These are phyloP conservation scores for Pteropus alecto DNA, from an alignment of 2,113 vertebrate species.

Conservation along the genomic window DNA sequence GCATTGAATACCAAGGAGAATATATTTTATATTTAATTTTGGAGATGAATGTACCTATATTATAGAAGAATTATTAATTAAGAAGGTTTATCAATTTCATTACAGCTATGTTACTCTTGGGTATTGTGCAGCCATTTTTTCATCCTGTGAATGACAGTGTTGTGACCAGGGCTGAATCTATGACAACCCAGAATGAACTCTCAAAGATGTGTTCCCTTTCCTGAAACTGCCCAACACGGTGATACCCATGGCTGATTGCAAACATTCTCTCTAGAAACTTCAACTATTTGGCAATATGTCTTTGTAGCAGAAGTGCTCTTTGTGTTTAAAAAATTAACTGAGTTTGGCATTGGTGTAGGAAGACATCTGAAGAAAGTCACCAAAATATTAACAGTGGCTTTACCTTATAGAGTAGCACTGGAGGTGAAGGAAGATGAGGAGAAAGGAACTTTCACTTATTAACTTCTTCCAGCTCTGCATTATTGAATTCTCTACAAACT, in stretches of 20 bases:
- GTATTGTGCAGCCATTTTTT: background rate
- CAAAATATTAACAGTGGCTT: background rate
- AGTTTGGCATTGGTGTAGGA: background rate
- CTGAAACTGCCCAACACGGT: background rate
- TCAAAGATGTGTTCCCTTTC: background rate
- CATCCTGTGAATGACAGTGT: background rate
- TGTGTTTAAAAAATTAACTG: background rate
- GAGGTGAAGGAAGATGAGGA: background rate
- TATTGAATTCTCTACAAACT: background rate
- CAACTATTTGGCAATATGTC: background rate
- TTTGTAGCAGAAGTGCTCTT: background rate
- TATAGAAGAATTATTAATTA: background rate
- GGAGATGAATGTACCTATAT: background rate
- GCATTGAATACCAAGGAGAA: background rate
- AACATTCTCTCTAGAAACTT: background rate
- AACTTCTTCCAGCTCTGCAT: background rate
- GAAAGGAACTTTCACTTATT: background rate
- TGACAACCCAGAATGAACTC: background rate
- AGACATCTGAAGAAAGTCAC: background rate
- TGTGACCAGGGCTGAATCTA: background rate
- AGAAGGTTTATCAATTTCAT: constrained; percentile 41
- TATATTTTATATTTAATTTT: constrained; percentile 41
- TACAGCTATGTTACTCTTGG: background rate
- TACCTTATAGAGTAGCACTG: no score
- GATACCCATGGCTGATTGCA: background rate